Percentiles rank a stretch among this genome's conserved stretches.
Conservation (phyloP, 2,113 vertebrate species). For the Eupsittula cactorum region DNA sequence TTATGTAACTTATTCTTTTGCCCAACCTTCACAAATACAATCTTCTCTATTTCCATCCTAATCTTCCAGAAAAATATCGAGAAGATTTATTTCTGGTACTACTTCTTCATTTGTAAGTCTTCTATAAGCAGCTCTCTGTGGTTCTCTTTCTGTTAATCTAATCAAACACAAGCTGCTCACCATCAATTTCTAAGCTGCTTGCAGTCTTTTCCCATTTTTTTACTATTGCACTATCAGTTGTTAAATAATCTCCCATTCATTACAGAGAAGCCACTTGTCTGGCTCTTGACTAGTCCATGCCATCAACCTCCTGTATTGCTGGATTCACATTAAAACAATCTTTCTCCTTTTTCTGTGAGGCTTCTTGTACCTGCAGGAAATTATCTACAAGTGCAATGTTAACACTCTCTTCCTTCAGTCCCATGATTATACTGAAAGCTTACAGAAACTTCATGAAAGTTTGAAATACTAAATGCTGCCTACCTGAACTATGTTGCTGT, state of each 20-base stretch:
- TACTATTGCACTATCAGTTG: neutral
- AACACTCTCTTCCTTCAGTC: neutral
- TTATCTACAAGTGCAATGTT: neutral
- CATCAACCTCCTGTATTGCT: neutral
- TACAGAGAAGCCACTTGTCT: neutral
- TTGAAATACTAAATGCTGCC: neutral
- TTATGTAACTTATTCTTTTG: neutral
- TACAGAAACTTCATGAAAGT: neutral
- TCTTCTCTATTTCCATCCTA: neutral
- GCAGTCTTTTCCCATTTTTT: neutral
- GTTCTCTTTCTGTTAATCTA: neutral
- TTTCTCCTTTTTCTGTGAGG: neutral
- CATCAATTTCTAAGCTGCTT: neutral
- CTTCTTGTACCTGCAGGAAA: accelerated
- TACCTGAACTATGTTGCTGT: no score
- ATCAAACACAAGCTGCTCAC: neutral
- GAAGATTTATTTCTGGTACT: neutral
- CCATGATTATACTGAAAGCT: neutral
- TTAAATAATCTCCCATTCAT: neutral
- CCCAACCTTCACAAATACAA: neutral
- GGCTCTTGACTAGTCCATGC: neutral
- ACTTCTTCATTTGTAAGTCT: neutral
- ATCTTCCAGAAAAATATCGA: neutral
- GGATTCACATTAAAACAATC: neutral
- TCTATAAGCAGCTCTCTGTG: neutral